Conservation (phyloP, 2,113 vertebrate species). For the Perognathus longimembris region DNA sequence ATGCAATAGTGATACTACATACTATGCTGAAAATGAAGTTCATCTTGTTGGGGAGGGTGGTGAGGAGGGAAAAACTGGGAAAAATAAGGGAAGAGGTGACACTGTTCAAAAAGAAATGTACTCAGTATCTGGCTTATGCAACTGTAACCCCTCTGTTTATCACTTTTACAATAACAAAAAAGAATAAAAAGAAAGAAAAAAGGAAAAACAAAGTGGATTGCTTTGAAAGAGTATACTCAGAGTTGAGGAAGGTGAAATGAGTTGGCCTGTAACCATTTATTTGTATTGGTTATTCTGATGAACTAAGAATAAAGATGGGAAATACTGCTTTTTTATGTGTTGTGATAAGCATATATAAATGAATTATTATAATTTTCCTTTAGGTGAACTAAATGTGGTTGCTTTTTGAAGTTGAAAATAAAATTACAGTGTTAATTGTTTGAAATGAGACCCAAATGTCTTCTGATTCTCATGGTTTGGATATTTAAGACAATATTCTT, state of each 20-base stretch:
- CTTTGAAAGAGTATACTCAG: slow-evolving; percentile 23
- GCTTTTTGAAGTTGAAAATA: slow-evolving; percentile 57
- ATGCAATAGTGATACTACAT: too few species aligned
- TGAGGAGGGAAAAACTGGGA: too few species aligned
- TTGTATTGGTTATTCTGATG: slow-evolving; percentile 47
- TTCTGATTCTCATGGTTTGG: slow-evolving; percentile 32
- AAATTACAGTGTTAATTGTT: slow-evolving; percentile 46
- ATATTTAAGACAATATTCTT: neutral
- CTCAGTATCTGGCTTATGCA: too few species aligned
- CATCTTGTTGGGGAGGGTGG: too few species aligned
- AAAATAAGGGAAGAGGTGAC: too few species aligned
- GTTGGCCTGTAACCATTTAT: neutral
- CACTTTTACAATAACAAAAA: too few species aligned
- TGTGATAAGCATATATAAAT: slow-evolving; percentile 46
- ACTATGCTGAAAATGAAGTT: too few species aligned
- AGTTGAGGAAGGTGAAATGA: neutral
- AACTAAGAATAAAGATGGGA: slow-evolving; percentile 56
- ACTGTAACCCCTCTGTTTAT: too few species aligned
- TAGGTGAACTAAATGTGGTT: slow-evolving; percentile 63
- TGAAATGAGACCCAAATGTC: slow-evolving; percentile 52
- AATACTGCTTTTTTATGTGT: slow-evolving; percentile 33
- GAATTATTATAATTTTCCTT: slow-evolving; percentile 60
- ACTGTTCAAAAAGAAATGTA: too few species aligned
- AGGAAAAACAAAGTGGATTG: neutral
- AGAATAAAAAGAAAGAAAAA: neutral